A percentile compares a stretch with the other conserved stretches of the same genome.
phyloP scores from a whole-genome alignment of 2,888 invertebrate species.

The Gryllus longicercus region DNA sequence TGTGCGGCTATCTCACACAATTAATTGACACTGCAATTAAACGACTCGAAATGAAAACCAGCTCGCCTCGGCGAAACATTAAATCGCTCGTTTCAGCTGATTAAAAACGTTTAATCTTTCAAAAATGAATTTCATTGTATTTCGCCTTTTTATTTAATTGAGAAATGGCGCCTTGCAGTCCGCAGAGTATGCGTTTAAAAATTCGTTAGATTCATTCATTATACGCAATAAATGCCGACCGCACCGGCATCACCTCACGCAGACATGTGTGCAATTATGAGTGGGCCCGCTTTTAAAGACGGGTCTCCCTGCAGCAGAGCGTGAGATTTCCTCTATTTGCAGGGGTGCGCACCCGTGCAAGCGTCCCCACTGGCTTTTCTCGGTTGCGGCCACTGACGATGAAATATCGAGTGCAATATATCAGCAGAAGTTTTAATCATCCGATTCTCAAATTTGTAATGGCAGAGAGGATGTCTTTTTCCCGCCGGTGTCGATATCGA shows the following conservation, averaged over 20 bases:
- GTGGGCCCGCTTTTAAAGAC: background rate
- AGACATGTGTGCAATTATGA: background rate
- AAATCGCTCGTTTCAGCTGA: conserved; percentile 1
- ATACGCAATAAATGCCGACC: background rate
- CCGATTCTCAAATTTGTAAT: background rate
- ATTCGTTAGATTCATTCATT: conserved; percentile 6
- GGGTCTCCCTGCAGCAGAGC: background rate
- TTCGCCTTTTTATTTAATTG: background rate
- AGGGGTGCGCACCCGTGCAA: no score
- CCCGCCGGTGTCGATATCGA: background rate
- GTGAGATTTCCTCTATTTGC: no score
- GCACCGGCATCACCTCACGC: background rate
- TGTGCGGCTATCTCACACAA: background rate
- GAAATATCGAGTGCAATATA: conserved; percentile 6
- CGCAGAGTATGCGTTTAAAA: background rate
- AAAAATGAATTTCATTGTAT: conserved; percentile 1
- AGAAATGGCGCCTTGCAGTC: background rate
- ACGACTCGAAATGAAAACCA: background rate
- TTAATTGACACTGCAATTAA: background rate
- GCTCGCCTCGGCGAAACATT: background rate
- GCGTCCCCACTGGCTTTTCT: no score
- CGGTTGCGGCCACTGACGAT: background rate
- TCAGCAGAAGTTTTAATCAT: background rate
- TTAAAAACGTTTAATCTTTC: conserved; percentile 11
- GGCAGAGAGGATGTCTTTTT: background rate